phyloP scores from a whole-genome alignment of 2,888 invertebrate species.

The Clostera curtula region DNA sequence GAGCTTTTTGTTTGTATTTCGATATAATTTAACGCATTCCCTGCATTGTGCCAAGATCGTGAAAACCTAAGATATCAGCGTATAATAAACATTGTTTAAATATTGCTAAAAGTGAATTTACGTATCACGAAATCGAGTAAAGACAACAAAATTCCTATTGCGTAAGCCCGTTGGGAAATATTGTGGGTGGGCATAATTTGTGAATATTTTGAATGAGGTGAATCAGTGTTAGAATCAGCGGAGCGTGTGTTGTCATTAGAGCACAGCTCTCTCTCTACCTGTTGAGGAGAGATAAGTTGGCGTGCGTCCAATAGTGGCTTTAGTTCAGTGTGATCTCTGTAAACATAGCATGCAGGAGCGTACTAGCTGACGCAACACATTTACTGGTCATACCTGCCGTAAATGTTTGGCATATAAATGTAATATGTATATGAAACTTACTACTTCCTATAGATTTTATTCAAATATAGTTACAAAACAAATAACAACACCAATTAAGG shows the following conservation, averaged over 20 bases:
- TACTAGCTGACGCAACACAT: conserved; percentile 15
- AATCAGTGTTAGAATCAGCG: conserved; percentile 45
- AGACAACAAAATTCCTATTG: conserved; percentile 23
- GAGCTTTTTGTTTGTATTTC: background rate
- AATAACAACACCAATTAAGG: too few species aligned
- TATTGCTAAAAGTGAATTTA: conserved; percentile 1
- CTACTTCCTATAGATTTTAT: too few species aligned
- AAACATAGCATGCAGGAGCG: conserved; percentile 31
- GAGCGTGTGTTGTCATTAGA: conserved; percentile 54
- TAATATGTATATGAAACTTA: too few species aligned
- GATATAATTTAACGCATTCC: too few species aligned
- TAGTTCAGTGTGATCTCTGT: conserved; percentile 29
- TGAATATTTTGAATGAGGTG: conserved; percentile 55
- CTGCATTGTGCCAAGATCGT: too few species aligned
- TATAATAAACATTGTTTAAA: too few species aligned
- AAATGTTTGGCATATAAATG: too few species aligned
- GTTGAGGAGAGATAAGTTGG: conserved; percentile 61
- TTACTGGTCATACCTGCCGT: conserved; percentile 23
- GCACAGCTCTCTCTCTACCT: conserved; percentile 57
- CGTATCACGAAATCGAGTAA: conserved; percentile 9
- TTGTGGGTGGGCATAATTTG: conserved; percentile 23
- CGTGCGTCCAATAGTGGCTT: conserved; percentile 46
- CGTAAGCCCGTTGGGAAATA: conserved; percentile 26
- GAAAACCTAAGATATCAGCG: too few species aligned
- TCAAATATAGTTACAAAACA: too few species aligned